Evolutionary conservation across 2,113 vertebrate genomes (phyloP).

Genomic region (Calidris pygmaea): DNA sequence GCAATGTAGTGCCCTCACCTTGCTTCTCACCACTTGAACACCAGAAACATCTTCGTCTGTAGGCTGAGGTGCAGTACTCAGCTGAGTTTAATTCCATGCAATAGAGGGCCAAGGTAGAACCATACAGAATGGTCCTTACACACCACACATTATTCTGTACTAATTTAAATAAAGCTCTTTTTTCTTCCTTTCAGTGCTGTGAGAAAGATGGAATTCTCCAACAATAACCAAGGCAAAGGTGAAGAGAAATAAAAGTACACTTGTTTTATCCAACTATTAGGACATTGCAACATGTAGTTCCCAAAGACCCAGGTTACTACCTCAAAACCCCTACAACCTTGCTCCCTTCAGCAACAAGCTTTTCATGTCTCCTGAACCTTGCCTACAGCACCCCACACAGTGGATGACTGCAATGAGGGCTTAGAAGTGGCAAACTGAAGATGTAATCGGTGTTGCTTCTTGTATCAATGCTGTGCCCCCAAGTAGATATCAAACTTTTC

Average conservation of each 20-base stretch:
- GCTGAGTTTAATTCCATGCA: background rate
- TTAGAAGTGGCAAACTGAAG: background rate
- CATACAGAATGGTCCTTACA: background rate
- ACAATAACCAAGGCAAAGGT: background rate
- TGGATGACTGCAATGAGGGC: background rate
- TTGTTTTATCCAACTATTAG: background rate
- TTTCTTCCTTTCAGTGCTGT: background rate
- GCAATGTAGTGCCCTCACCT: background rate
- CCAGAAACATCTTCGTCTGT: background rate
- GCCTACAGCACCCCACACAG: constrained; percentile 13
- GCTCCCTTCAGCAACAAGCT: background rate
- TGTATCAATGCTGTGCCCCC: background rate
- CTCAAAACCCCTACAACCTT: background rate
- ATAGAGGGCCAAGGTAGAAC: background rate
- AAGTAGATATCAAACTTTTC: background rate
- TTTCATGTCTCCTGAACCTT: background rate
- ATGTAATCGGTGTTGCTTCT: background rate
- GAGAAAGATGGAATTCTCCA: background rate
- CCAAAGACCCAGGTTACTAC: background rate
- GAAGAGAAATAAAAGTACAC: background rate
- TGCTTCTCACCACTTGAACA: background rate
- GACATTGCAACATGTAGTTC: background rate
- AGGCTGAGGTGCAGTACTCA: background rate
- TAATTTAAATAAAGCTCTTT: background rate
- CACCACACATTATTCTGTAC: rapidly evolving